These are phyloP conservation scores for Sapajus apella DNA, from an alignment of 2,113 vertebrate genomes.

Conservation along the genomic window DNA sequence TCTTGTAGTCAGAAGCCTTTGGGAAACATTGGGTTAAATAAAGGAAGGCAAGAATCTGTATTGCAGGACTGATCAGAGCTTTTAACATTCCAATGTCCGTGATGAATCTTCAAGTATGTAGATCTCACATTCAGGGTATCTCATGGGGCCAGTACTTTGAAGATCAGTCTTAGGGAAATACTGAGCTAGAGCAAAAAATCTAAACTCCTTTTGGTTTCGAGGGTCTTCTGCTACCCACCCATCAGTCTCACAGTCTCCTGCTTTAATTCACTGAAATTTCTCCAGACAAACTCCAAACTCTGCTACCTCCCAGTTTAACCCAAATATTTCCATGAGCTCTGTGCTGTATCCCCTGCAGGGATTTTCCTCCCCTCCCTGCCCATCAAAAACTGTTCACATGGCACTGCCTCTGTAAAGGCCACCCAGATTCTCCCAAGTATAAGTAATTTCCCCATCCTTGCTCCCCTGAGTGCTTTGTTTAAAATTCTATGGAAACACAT, in stretches of 20 bases:
- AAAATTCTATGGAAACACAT: background rate
- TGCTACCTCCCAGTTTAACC: fast-evolving
- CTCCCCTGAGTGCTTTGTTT: background rate
- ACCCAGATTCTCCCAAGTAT: background rate
- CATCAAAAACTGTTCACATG: background rate
- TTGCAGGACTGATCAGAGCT: background rate
- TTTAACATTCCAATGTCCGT: background rate
- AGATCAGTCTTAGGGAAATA: background rate
- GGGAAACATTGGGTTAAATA: background rate
- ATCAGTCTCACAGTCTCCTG: background rate
- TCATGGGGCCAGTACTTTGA: background rate
- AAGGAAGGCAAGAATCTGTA: background rate
- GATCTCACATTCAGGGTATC: background rate
- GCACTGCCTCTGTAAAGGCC: background rate
- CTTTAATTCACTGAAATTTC: background rate
- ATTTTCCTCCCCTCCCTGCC: background rate
- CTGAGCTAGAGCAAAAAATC: background rate
- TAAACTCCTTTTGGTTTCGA: background rate
- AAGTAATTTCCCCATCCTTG: background rate
- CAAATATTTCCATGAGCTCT: too few species aligned
- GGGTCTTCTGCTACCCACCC: background rate
- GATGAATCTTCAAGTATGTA: background rate
- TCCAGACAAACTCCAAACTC: background rate
- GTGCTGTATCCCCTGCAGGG: background rate
- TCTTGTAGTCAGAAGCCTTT: background rate